Evolutionary conservation across 2,888 invertebrate species (phyloP).

Genomic region (Ceratothoa steindachneri): DNA sequence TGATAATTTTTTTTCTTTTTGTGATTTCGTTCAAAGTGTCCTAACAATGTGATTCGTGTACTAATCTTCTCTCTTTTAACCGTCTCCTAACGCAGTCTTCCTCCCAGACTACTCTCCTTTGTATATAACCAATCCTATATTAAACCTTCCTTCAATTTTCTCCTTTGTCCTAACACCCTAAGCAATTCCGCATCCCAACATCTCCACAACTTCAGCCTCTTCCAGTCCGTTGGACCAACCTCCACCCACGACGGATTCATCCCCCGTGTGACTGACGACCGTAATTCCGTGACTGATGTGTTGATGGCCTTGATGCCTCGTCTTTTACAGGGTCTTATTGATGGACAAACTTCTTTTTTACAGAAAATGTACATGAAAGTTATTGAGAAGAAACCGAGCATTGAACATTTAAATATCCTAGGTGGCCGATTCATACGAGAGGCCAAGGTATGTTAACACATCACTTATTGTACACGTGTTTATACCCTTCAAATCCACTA

Average conservation of each 20-base stretch:
- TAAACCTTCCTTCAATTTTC: too few relatives aligned
- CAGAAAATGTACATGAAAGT: conserved; percentile 89
- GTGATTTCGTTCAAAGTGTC: too few relatives aligned
- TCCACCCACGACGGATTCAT: background rate
- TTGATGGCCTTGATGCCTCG: too few relatives aligned
- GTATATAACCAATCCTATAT: too few relatives aligned
- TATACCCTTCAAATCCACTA: background rate
- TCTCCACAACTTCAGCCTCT: background rate
- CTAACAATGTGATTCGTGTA: too few relatives aligned
- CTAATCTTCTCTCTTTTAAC: conserved; percentile 5
- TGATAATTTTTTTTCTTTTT: too few relatives aligned
- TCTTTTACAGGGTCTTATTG: conserved; percentile 35
- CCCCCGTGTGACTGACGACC: background rate
- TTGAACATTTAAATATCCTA: conserved; percentile 90
- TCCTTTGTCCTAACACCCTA: too few relatives aligned
- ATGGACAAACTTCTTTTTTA: conserved; percentile 48
- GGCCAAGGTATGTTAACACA: conserved; percentile 76
- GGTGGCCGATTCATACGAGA: conserved; percentile 94
- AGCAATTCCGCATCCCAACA: background rate
- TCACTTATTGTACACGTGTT: conserved; percentile 6
- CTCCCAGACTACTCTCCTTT: background rate
- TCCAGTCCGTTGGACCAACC: background rate
- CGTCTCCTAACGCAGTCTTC: conserved; percentile 7
- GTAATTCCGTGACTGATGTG: too few relatives aligned
- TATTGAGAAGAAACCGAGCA: conserved; percentile 67